Conservation (phyloP, 2,888 invertebrate genomes). For the Dicyrtomina minuta region DNA sequence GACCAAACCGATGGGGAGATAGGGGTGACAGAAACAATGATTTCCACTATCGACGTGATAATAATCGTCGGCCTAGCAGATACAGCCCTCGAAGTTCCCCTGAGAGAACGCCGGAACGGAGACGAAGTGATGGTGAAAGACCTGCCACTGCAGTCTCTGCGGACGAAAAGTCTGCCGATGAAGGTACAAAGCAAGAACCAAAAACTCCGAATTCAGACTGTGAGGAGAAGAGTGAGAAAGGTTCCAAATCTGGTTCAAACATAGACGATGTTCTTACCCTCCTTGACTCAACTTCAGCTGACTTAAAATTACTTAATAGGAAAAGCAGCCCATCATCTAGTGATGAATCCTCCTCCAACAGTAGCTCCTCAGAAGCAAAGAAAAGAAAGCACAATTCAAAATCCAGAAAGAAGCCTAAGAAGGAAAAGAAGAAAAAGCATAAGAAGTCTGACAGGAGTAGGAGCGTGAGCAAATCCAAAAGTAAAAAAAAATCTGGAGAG, state of each 20-base stretch:
- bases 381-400: slow-evolving; percentile 12
- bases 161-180: not conserved
- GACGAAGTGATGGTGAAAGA: not conserved
- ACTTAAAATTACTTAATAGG: not conserved
- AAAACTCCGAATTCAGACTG: not conserved
- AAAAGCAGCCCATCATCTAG: not conserved
- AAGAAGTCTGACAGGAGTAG: not conserved
- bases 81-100: not conserved
- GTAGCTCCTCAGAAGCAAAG: slow-evolving; percentile 1
- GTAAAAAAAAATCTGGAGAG: not conserved
- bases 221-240: not conserved
- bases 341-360: not conserved
- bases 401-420: slow-evolving; percentile 11
- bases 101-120: not conserved
- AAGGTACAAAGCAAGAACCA: not conserved
- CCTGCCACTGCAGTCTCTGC: not conserved
- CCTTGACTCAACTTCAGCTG: slow-evolving; percentile 3
- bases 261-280: not conserved
- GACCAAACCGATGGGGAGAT: not conserved
- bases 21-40: slow-evolving; percentile 5
- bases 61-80: not conserved
- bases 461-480: not conserved
- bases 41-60: not conserved
- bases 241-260: not conserved
- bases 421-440: slow-evolving; percentile 16